Conservation (phyloP, 2,888 invertebrate species). For the Euzetes globulus region DNA sequence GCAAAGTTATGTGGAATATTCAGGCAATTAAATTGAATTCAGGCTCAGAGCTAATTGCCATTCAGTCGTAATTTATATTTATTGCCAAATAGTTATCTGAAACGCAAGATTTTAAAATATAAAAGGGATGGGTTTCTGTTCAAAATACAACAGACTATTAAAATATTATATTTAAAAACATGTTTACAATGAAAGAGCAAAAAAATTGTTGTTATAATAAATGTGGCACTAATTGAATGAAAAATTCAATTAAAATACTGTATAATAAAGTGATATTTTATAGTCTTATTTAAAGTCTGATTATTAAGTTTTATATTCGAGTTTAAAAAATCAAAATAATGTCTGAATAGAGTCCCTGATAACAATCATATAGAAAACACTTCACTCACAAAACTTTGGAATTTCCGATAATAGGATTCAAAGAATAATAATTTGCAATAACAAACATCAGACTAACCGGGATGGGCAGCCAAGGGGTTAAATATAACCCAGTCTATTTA, state of each 20-base stretch:
- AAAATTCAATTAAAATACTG: neutral
- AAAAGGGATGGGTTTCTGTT: neutral
- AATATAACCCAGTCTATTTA: too few relatives aligned
- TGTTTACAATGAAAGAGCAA: neutral
- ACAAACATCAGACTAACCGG: too few relatives aligned
- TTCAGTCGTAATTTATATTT: neutral
- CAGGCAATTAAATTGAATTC: neutral
- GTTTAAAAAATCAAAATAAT: neutral
- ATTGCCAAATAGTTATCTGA: neutral
- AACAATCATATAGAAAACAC: too few relatives aligned
- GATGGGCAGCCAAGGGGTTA: neutral
- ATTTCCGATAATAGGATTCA: too few relatives aligned
- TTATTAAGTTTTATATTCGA: neutral
- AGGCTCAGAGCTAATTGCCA: neutral
- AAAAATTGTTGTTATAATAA: slow-evolving; percentile 13
- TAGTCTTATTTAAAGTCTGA: slow-evolving; percentile 8
- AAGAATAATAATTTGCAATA: too few relatives aligned
- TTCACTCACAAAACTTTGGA: too few relatives aligned
- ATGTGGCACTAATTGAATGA: slow-evolving; percentile 13
- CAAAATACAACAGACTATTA: neutral
- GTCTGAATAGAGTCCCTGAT: neutral
- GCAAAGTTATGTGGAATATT: neutral
- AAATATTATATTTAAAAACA: neutral
- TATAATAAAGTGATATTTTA: slow-evolving; percentile 19
- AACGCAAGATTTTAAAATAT: neutral